Evolutionary conservation across 2,113 vertebrate species (phyloP), one percentile per base, ranked within the genome.

Genomic region (Ochotona curzoniae): DNA sequence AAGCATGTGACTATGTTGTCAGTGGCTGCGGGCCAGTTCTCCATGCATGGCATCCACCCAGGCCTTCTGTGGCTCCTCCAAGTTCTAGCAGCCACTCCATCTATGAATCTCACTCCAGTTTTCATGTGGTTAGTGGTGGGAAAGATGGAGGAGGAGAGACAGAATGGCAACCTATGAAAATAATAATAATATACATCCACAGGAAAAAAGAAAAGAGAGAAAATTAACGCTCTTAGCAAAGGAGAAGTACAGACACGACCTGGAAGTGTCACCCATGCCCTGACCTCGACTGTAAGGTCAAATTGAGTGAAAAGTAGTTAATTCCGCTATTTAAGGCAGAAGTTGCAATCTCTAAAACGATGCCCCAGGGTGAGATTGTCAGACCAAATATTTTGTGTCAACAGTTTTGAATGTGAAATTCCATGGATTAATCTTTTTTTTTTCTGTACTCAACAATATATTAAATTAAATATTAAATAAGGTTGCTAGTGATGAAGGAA

Each of bases 351-450:
- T 8, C n/a, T 75, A 71, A 88, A 81, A 84, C 30, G 69, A 79
- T 63, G 82, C 87, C 84, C 69, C 28, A 89, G 44, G 44, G 80
- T 64, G 89, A 95, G 91, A 89, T 66, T 86, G 28, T 83, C 75
- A 67, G 71, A 84, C 21, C n/a, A 86, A 93, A 76, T 35, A 83
- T 18, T 74, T 23, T 87, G 4, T 86, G 21, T 86, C 35, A 75
- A 23, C 10, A 80, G 32, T 49, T 76, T 28, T 86, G 71, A 90
- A 57, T 79, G 28, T 90, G 30, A 79, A 78, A 71, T 90, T 64
- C 32, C 49, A 90, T 20, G 60, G 30, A 70, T 75, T 88, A n/a
- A 28, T 82, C 51, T 80, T 70, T 25, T 15, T 79, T 83, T 64
- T 61, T 79, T 61, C 51, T 86, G 11, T 1, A 88, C n/a, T 86